Conservation (phyloP, 2,888 invertebrate genomes). For the Ichneumon xanthorius region DNA sequence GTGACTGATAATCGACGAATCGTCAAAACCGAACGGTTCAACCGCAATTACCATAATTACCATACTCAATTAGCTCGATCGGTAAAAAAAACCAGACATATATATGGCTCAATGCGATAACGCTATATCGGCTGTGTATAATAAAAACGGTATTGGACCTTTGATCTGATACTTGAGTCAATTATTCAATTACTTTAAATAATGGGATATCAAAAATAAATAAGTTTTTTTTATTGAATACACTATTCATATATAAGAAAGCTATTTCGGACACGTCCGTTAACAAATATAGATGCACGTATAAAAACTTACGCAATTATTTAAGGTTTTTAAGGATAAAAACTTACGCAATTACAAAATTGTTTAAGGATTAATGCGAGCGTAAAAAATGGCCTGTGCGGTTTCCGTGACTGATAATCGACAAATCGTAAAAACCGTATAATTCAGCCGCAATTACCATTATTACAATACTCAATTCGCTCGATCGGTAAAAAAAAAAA, state of each 20-base stretch:
- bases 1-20: not conserved
- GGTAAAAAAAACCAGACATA: not conserved
- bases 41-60: not conserved
- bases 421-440: not conserved
- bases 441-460: not conserved
- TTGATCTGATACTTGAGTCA: too few species aligned
- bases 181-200: too few species aligned
- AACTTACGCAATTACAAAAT: too few species aligned
- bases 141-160: too few species aligned
- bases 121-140: too few species aligned
- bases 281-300: not conserved
- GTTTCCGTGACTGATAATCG: not conserved
- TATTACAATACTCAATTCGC: not conserved
- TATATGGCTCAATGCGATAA: too few species aligned
- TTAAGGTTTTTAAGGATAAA: too few species aligned
- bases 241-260: not conserved
- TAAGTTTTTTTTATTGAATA: too few species aligned
- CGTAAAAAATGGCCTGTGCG: not conserved
- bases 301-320: too few species aligned
- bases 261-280: conserved; percentile 14
- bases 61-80: not conserved
- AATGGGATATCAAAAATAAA: too few species aligned
- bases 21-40: not conserved
- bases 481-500: not conserved
- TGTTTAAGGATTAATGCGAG: too few species aligned